Conservation (phyloP, 2,888 invertebrate genomes). For the Drosophila paranaensis region DNA sequence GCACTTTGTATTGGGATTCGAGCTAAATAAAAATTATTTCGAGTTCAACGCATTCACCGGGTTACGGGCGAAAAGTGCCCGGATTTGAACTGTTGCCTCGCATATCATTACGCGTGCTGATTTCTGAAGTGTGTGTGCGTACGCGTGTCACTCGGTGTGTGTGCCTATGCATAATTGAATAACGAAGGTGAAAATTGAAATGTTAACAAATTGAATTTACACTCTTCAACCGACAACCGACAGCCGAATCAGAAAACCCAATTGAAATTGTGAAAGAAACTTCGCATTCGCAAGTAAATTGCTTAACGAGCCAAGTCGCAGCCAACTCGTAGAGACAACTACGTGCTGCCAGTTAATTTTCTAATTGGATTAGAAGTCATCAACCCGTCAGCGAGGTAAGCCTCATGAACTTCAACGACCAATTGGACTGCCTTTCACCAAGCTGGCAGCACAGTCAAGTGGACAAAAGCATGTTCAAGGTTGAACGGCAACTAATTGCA, state of each 20-base stretch:
- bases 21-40: conserved; percentile 41
- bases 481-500: conserved; percentile 60
- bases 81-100: conserved; percentile 27
- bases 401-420: conserved; percentile 56
- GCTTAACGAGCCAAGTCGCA: conserved; percentile 43
- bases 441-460: conserved; percentile 40
- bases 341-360: conserved; percentile 59
- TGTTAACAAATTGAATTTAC: conserved; percentile 77
- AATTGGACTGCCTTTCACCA: conserved; percentile 36
- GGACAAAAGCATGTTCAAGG: conserved; percentile 43
- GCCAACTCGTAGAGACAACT: conserved; percentile 41
- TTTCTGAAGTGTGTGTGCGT: conserved; percentile 44
- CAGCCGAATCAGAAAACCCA: conserved; percentile 12
- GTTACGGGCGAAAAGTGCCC: conserved; percentile 29
- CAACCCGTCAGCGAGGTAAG: conserved; percentile 65
- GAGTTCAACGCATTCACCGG: conserved; percentile 53
- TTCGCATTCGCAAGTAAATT: conserved; percentile 35
- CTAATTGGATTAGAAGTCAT: conserved; percentile 79
- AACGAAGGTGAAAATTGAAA: conserved; percentile 80
- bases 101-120: conserved; percentile 52
- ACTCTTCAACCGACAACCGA: conserved; percentile 23
- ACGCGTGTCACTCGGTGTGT: not conserved
- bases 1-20: conserved; percentile 53
- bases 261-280: conserved; percentile 31
- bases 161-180: conserved; percentile 69